Evolutionary conservation across 1,140 invertebrate genomes (phyloP).

Genomic region (Ylistrum balloti): DNA sequence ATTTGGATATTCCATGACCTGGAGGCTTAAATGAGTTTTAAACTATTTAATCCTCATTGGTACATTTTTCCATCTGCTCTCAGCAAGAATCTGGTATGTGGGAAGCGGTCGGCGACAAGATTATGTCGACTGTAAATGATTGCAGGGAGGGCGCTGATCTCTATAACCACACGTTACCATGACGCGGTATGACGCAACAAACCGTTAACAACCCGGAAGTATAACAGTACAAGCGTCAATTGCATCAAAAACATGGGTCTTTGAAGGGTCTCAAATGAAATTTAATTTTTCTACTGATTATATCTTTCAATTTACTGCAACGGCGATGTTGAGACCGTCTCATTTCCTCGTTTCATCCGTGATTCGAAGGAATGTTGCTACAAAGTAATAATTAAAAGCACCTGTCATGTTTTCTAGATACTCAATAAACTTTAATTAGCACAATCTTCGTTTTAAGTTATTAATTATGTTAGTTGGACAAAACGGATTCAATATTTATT

Average conservation of each 20-base stretch:
- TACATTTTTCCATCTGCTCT: background rate
- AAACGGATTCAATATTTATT: too few relatives aligned
- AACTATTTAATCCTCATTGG: background rate
- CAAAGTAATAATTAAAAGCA: background rate
- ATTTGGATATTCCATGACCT: background rate
- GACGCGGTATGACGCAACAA: background rate
- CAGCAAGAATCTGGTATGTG: background rate
- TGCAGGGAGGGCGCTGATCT: background rate
- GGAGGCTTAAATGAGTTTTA: background rate
- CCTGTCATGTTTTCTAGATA: background rate
- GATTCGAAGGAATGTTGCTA: background rate
- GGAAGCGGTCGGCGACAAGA: background rate
- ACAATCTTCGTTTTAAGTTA: too few relatives aligned
- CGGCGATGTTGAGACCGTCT: background rate
- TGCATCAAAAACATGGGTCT: background rate
- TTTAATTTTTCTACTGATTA: background rate
- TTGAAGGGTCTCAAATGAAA: background rate
- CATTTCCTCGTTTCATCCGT: background rate
- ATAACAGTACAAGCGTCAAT: background rate
- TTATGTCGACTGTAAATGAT: background rate
- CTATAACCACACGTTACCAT: background rate
- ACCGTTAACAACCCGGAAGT: background rate
- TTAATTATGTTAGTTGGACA: too few relatives aligned
- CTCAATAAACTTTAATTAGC: too few relatives aligned
- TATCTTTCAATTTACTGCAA: background rate